Evolutionary conservation across 1,140 invertebrate species (phyloP).

Genomic region (Ceratosolen fusciceps): DNA sequence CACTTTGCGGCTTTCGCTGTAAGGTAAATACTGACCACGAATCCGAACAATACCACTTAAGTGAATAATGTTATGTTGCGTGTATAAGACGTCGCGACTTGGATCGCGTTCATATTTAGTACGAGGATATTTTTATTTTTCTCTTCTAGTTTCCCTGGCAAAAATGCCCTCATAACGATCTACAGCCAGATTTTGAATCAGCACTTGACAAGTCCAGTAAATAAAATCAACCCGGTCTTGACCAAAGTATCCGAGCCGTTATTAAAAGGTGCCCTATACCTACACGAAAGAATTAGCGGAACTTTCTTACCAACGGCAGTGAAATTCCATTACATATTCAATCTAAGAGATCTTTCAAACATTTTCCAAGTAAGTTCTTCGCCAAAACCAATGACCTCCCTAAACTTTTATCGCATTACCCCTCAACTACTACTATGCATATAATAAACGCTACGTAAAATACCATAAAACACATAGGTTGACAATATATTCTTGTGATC

Average conservation of each 20-base stretch:
- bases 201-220: conserved; percentile 78
- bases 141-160: conserved; percentile 81
- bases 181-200: conserved; percentile 87
- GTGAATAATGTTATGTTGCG: too few species aligned
- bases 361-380: conserved; percentile 84
- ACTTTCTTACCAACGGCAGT: conserved; percentile 91
- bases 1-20: conserved; percentile 95
- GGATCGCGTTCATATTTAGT: not conserved
- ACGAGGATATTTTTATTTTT: not conserved
- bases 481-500: too few species aligned
- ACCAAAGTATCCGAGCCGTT: conserved; percentile 75
- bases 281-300: conserved; percentile 83
- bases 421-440: too few species aligned
- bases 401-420: too few species aligned
- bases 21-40: conserved; percentile 70
- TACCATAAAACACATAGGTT: too few species aligned
- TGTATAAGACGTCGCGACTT: too few species aligned
- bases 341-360: conserved; percentile 92
- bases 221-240: conserved; percentile 78
- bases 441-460: too few species aligned
- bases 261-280: conserved; percentile 79
- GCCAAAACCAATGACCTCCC: too few species aligned
- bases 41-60: too few species aligned
- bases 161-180: conserved; percentile 86
- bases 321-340: conserved; percentile 97